These are phyloP conservation scores for Bruchidius siliquastri DNA, from an alignment of 2,888 invertebrate genomes.

Conservation along the genomic window DNA sequence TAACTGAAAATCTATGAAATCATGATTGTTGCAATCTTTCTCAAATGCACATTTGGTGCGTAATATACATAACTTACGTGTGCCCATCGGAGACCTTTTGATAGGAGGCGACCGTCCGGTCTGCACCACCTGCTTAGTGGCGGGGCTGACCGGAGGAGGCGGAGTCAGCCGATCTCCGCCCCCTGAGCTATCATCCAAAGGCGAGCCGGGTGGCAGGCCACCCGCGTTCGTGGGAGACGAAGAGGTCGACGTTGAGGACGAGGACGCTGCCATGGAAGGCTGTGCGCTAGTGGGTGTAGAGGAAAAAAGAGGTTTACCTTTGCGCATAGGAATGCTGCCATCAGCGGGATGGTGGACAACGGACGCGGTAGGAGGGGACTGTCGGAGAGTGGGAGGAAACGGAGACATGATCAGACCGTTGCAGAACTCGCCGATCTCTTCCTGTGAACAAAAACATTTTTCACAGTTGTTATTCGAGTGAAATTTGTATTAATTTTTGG, in stretches of 20 bases:
- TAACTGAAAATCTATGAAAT: too few species aligned
- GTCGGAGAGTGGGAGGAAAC: slow-evolving; percentile 54
- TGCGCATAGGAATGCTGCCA: background rate
- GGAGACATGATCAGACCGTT: slow-evolving; percentile 55
- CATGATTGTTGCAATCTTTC: too few species aligned
- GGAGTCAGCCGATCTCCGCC: background rate
- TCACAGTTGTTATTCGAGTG: background rate
- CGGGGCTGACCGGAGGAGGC: background rate
- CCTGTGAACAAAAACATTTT: slow-evolving; percentile 41
- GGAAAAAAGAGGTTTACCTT: background rate
- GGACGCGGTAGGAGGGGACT: slow-evolving; percentile 30
- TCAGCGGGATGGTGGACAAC: background rate
- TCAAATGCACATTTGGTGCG: background rate
- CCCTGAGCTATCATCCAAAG: background rate
- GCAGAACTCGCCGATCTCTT: slow-evolving; percentile 63
- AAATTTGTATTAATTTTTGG: too few species aligned
- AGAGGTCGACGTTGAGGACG: background rate
- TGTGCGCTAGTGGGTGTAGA: background rate
- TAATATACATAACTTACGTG: background rate
- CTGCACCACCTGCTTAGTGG: background rate
- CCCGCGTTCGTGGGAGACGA: background rate
- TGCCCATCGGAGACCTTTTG: background rate
- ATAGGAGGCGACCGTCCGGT: background rate
- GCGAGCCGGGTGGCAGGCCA: background rate
- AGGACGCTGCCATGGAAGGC: background rate